Percentiles rank a stretch among this genome's conserved stretches.
These are phyloP conservation scores for Neelides folsomi DNA, from an alignment of 2,888 invertebrate species.

Conservation along the genomic window DNA sequence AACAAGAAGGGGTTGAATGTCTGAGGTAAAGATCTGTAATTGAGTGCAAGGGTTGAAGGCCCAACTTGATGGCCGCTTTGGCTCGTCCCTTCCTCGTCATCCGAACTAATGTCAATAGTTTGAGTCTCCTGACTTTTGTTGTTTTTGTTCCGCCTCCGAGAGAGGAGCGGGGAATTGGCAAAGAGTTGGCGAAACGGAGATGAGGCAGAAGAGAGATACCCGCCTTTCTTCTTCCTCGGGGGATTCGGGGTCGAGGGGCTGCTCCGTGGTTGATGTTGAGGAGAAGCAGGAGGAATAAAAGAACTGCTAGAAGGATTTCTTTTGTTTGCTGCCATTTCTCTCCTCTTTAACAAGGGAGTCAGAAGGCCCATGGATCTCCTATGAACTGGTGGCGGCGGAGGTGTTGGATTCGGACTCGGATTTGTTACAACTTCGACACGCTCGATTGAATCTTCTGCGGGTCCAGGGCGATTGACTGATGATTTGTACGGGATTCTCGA, in stretches of 20 bases:
- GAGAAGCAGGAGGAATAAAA: conserved; percentile 30
- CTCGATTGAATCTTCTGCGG: conserved; percentile 1
- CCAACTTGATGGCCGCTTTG: conserved; percentile 3
- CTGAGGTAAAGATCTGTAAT: no score
- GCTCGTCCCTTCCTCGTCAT: conserved; percentile 49
- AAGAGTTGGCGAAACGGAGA: conserved; percentile 38
- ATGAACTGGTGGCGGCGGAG: neutral
- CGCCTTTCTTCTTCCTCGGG: conserved; percentile 58
- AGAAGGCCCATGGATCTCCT: conserved; percentile 16
- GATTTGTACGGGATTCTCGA: neutral
- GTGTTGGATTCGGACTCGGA: neutral
- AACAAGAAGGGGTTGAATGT: conserved; percentile 1
- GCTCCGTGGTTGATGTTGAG: conserved; percentile 52
- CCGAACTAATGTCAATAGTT: conserved; percentile 52
- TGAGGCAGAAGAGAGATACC: conserved; percentile 43
- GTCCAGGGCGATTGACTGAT: neutral
- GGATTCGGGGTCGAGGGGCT: conserved; percentile 58
- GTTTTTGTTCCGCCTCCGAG: conserved; percentile 35
- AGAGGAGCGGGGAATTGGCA: conserved; percentile 70
- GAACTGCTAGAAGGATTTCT: conserved; percentile 19
- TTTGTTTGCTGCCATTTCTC: conserved; percentile 19
- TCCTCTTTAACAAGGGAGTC: conserved; percentile 24
- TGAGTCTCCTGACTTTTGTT: conserved; percentile 10
- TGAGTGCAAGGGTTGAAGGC: neutral
- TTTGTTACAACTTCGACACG: neutral